Evolutionary conservation across 2,113 vertebrate species (phyloP).

Genomic region (Geothlypis trichas): DNA sequence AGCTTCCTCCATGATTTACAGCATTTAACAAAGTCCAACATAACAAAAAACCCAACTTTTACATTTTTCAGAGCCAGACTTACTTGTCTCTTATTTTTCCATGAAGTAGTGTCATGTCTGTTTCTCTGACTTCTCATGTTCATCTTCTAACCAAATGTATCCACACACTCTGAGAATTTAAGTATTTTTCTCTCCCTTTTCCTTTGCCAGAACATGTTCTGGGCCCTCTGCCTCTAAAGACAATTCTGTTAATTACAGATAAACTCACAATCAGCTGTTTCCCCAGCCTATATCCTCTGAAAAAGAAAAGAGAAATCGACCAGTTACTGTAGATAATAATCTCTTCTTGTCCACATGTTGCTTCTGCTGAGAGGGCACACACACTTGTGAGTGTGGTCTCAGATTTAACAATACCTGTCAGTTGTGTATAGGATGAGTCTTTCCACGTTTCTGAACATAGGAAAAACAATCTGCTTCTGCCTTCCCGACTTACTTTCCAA

Average conservation of each 20-base stretch:
- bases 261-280: neutral
- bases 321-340: neutral
- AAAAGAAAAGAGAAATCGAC: neutral
- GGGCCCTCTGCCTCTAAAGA: neutral
- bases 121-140: neutral
- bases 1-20: neutral
- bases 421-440: neutral
- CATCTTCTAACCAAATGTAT: neutral
- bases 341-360: neutral
- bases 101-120: neutral
- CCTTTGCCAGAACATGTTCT: neutral
- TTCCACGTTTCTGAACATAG: neutral
- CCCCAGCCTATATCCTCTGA: neutral
- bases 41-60: neutral
- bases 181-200: neutral
- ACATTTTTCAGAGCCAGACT: neutral
- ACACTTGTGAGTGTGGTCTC: neutral
- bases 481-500: neutral
- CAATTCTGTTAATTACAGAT: neutral
- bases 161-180: neutral
- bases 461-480: neutral
- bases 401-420: neutral
- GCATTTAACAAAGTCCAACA: neutral
- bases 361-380: neutral
- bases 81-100: neutral